Evolutionary conservation across 1,140 invertebrate genomes (phyloP).

Genomic region (Drosophila neocordata): DNA sequence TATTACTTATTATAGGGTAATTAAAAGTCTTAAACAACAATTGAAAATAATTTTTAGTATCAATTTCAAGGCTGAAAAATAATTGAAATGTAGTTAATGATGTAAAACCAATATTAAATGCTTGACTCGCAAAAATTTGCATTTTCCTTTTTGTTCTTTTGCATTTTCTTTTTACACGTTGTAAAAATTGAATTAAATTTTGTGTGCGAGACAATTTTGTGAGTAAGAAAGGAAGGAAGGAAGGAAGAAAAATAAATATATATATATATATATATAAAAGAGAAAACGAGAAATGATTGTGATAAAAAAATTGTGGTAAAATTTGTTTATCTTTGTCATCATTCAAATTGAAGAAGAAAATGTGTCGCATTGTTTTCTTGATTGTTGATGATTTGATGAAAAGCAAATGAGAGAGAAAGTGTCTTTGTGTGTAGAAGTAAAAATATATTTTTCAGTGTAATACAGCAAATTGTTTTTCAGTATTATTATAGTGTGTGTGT

Average conservation of each 20-base stretch:
- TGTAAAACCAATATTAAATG: conserved; percentile 9
- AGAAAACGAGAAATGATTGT: not conserved
- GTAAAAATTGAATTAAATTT: not conserved
- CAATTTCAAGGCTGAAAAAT: conserved; percentile 6
- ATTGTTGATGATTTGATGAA: not conserved
- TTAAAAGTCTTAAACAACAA: not conserved
- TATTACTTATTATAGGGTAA: too few relatives aligned
- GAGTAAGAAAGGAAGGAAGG: not conserved
- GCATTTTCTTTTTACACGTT: not conserved
- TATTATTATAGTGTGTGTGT: conserved; percentile 42
- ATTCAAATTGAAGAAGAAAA: not conserved
- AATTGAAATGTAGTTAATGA: conserved; percentile 6
- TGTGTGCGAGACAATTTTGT: not conserved
- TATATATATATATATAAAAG: not conserved
- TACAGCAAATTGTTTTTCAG: conserved; percentile 20
- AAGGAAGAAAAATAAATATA: too few relatives aligned
- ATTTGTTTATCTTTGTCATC: conserved; percentile 7
- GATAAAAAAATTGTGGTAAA: not conserved
- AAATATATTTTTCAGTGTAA: conserved; percentile 4
- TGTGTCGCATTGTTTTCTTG: not conserved
- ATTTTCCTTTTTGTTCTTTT: conserved; percentile 3
- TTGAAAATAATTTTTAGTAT: not conserved
- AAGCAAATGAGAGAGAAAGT: not conserved
- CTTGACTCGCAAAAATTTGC: conserved; percentile 10
- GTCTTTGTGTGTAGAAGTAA: not conserved